Percentiles rank a stretch among this genome's conserved stretches.
Conservation (phyloP, 2,888 invertebrate genomes). For the Toxonevra muliebris region DNA sequence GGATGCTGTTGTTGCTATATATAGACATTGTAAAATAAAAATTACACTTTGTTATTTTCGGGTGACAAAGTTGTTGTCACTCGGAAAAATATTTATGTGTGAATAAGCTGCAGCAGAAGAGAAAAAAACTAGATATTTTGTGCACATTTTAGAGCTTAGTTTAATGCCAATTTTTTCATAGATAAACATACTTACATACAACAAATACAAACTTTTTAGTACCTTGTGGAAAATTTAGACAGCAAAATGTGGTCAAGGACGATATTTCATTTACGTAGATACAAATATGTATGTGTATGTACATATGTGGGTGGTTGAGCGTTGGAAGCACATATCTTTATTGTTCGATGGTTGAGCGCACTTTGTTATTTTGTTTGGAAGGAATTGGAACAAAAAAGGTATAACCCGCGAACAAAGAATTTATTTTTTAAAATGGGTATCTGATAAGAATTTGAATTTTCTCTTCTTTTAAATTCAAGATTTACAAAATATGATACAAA, state of each 20-base stretch:
- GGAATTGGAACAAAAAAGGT: too few relatives aligned
- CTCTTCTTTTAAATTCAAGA: not conserved
- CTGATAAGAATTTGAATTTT: not conserved
- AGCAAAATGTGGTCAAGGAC: conserved; percentile 34
- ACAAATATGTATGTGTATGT: not conserved
- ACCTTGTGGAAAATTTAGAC: not conserved
- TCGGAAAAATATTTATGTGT: conserved; percentile 38
- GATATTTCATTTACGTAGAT: conserved; percentile 11
- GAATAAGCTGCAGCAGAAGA: conserved; percentile 28
- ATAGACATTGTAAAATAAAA: conserved; percentile 42
- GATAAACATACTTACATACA: conserved; percentile 34
- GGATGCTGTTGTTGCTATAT: conserved; percentile 28
- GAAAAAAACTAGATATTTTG: conserved; percentile 48
- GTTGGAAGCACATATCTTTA: too few relatives aligned
- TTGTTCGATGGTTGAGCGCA: too few relatives aligned
- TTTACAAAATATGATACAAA: not conserved
- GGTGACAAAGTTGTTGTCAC: conserved; percentile 54
- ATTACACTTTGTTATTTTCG: conserved; percentile 57
- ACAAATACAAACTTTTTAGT: not conserved
- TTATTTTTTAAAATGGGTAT: too few relatives aligned
- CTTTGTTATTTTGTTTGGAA: not conserved
- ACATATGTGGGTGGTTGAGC: not conserved
- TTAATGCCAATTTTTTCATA: conserved; percentile 47
- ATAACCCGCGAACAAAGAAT: too few relatives aligned
- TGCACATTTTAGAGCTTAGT: conserved; percentile 53